Evolutionary conservation across 2,888 invertebrate genomes (phyloP).

Genomic region (Idaea straminata): DNA sequence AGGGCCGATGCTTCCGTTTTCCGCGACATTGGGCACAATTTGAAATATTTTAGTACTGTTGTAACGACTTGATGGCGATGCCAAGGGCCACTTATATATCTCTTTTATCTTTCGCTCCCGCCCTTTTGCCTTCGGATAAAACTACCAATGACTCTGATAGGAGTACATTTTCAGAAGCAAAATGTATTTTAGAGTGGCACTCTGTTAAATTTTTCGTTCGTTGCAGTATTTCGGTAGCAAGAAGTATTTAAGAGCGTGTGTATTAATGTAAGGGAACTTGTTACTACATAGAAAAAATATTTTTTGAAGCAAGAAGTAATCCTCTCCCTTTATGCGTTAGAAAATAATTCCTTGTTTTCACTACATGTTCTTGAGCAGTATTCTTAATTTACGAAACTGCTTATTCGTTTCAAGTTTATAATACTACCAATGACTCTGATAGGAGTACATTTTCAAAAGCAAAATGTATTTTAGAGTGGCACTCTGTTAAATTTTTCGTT

Average conservation of each 20-base stretch:
- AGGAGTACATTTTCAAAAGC: conserved; percentile 57
- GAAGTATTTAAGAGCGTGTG: background rate
- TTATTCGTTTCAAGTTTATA: no score
- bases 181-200: background rate
- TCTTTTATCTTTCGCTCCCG: conserved; percentile 77
- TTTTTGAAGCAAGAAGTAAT: no score
- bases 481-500: background rate
- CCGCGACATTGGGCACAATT: conserved; percentile 79
- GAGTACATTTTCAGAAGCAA: conserved; percentile 54
- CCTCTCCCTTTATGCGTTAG: no score
- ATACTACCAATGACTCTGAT: conserved; percentile 46
- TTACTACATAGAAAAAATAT: no score
- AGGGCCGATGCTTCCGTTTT: conserved; percentile 71
- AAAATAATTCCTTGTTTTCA: no score
- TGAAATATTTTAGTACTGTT: conserved; percentile 80
- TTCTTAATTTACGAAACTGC: no score
- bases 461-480: background rate
- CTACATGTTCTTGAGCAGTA: no score
- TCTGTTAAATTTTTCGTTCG: background rate
- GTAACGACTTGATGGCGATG: conserved; percentile 80
- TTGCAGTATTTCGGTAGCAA: background rate
- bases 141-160: conserved; percentile 45
- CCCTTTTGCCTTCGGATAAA: conserved; percentile 67
- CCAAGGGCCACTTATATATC: conserved; percentile 79
- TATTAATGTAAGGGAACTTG: background rate